Conservation (phyloP, 2,888 invertebrate genomes). For the Pelosia muscerda region DNA sequence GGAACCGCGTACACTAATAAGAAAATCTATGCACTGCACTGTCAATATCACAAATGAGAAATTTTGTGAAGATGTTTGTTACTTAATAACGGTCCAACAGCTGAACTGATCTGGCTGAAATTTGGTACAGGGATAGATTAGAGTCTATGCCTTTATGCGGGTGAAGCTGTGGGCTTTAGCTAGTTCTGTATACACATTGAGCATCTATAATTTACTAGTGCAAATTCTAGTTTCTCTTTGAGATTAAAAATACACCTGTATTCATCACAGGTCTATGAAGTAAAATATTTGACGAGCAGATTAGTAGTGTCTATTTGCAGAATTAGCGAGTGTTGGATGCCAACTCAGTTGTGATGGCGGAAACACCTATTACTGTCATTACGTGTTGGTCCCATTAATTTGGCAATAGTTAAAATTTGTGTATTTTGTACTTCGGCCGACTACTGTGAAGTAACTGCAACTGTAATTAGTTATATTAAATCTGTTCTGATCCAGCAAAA, state of each 20-base stretch:
- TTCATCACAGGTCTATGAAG: not conserved
- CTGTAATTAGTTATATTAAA: too few relatives aligned
- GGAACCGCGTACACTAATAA: too few relatives aligned
- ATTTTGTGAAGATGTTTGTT: too few relatives aligned
- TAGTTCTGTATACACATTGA: too few relatives aligned
- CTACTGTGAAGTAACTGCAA: not conserved
- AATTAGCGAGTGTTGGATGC: constrained; percentile 6
- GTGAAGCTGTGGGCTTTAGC: too few relatives aligned
- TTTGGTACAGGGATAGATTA: too few relatives aligned
- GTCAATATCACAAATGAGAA: too few relatives aligned
- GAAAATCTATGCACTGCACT: too few relatives aligned
- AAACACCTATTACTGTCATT: constrained; percentile 32
- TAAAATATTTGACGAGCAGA: not conserved
- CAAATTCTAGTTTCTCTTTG: not conserved
- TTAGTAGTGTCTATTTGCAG: constrained; percentile 11
- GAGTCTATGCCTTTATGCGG: too few relatives aligned
- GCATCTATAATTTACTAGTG: too few relatives aligned
- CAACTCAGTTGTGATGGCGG: constrained; percentile 25
- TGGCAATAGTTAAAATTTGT: constrained; percentile 17
- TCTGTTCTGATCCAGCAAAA: not conserved
- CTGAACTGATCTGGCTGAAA: too few relatives aligned
- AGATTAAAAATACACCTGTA: not conserved
- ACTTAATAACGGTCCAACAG: too few relatives aligned
- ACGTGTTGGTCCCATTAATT: constrained; percentile 39
- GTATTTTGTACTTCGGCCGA: not conserved